Base-by-base conservation (phyloP, 2,797 vertebrate genomes). In the Phyllotis vaccarum region DNA sequence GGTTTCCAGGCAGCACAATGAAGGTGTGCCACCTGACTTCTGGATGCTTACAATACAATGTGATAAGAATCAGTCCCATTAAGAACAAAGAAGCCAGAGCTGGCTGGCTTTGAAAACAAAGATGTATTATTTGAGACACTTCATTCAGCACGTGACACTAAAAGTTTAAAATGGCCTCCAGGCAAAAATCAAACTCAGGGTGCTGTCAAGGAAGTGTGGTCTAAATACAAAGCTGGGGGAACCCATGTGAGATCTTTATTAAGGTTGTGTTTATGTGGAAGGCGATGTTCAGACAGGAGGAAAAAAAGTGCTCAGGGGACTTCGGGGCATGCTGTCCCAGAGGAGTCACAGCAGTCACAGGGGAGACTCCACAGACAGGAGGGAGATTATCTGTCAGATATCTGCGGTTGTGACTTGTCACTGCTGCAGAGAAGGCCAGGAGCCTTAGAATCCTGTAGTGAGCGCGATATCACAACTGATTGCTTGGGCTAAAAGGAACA, bases 141-240 rank as follows among this genome's bases (percentile, higher is more conserved):
- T 80, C 81, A 90, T 43, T 95, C 49, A 85, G 66, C 31, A 85
- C 56, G 40, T 49, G n/a, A 83, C 90, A 54, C 43, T 95, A 72
- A 96, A 95, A 81, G 37, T 93, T 96, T 95, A 88, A 92, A 92
- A 92, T 60, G 46, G 74, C 86, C 95, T 96, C 93, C 40, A 85
- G 93, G 81, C 64, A 92, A 92, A 94, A 93, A 95, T 85, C 72
- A 92, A 72, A 96, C 66, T 64, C 40, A 80, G 64, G 34, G 43
- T 80, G 9, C 54, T 81, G 31, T 80, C 89, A 88, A 70, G 64
- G 81, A 92, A 90, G 75, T 37, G 16, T 14, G 29, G 14, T 76
- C 82, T 94, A 70, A 85, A 88, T 86, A 93, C 83, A 58, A 94
- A 68, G 58, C 86, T 86, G 11, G 29, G 37, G 5, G 24, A 68